These are phyloP conservation scores for Meteorus sp. DNA, from an alignment of 1,140 invertebrate genomes.

Conservation along the genomic window DNA sequence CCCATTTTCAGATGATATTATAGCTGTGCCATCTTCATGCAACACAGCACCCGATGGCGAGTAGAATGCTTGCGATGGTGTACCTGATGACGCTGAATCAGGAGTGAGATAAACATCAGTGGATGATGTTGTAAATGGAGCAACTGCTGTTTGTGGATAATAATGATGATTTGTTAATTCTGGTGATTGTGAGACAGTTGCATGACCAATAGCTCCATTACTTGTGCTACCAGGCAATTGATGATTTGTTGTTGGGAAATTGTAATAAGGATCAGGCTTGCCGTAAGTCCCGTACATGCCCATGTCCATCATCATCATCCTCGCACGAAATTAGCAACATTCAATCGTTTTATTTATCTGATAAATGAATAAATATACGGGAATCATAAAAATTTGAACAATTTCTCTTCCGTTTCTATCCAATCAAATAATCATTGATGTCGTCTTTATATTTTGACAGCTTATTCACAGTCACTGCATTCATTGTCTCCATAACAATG, in stretches of 20 bases:
- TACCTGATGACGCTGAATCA: slow-evolving; percentile 40
- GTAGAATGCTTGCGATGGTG: slow-evolving; percentile 50
- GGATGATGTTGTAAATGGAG: slow-evolving; percentile 43
- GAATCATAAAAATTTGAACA: no score
- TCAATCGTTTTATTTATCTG: background rate
- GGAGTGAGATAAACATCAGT: slow-evolving; percentile 19
- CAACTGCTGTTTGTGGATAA: slow-evolving; percentile 50
- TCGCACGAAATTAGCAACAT: slow-evolving; percentile 45
- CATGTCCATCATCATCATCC: slow-evolving; percentile 73
- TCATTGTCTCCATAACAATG: no score
- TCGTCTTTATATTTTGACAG: no score
- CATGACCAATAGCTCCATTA: slow-evolving; percentile 37
- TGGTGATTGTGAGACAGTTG: slow-evolving; percentile 46
- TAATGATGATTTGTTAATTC: slow-evolving; percentile 51
- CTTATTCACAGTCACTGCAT: no score
- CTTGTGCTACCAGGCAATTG: slow-evolving; percentile 37
- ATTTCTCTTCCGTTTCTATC: no score
- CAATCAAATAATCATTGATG: no score
- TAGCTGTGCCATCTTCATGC: slow-evolving; percentile 61
- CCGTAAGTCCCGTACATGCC: slow-evolving; percentile 70
- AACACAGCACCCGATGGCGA: slow-evolving; percentile 47
- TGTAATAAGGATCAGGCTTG: slow-evolving; percentile 59
- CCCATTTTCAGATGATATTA: slow-evolving; percentile 82
- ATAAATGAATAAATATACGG: background rate
- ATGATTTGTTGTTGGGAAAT: slow-evolving; percentile 51